Conservation (phyloP, 2,113 vertebrate species). For the Vidua chalybeata region DNA sequence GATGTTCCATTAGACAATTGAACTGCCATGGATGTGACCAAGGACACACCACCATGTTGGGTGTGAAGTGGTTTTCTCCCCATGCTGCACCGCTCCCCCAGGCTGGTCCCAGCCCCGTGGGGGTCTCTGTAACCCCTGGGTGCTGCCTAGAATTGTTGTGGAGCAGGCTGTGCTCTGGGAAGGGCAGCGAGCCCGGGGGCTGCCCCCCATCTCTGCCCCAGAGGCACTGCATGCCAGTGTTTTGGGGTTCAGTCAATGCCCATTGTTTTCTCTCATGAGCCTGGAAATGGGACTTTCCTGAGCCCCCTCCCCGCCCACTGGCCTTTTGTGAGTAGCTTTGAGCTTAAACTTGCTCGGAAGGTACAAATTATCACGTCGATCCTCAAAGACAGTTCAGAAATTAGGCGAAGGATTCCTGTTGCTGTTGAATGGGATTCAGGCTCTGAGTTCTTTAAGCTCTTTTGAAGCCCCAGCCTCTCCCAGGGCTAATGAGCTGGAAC, state of each 20-base stretch:
- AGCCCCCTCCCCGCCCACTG: fast-evolving
- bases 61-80: neutral
- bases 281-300: neutral
- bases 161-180: neutral
- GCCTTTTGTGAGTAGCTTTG: neutral
- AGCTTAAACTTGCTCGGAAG: neutral
- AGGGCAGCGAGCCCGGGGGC: neutral
- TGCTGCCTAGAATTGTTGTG: neutral
- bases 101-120: fast-evolving
- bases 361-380: neutral
- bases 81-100: fast-evolving
- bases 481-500: neutral
- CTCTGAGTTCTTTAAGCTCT: neutral
- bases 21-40: fast-evolving
- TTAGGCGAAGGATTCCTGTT: neutral
- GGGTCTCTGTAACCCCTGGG: neutral
- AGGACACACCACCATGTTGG: fast-evolving
- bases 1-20: fast-evolving
- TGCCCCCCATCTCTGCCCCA: neutral
- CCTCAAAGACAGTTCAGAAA: neutral
- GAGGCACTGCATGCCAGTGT: too few species aligned
- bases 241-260: neutral
- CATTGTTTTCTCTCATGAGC: neutral
- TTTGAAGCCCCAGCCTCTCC: constrained; percentile 17
- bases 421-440: constrained; percentile 11